Percentiles rank a stretch among this genome's conserved stretches.
Conservation (phyloP, 2,113 vertebrate species). For the Nothoprocta perdicaria region DNA sequence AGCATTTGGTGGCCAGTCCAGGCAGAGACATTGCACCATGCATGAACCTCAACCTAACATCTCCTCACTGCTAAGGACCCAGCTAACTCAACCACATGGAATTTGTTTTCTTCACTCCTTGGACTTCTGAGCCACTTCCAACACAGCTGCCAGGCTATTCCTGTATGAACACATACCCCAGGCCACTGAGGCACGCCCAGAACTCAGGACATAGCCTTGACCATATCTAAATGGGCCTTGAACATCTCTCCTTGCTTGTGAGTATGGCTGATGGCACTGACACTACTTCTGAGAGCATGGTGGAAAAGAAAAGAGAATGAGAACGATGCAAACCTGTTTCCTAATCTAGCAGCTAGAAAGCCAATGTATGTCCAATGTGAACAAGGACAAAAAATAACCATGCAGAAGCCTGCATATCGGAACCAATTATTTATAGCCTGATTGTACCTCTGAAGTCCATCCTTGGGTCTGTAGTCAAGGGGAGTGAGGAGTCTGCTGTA, state of each 20-base stretch:
- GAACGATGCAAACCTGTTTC: neutral
- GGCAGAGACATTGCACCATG: accelerated
- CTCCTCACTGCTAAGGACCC: neutral
- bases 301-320: neutral
- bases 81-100: neutral
- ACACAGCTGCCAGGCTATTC: slow-evolving; percentile 12
- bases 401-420: neutral
- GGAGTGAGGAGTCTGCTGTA: slow-evolving; percentile 14
- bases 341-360: neutral
- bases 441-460: neutral
- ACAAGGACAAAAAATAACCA: neutral
- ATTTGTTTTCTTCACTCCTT: slow-evolving; percentile 37
- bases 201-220: neutral
- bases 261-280: neutral
- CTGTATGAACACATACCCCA: neutral
- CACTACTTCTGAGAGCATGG: neutral
- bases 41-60: neutral
- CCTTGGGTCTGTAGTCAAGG: neutral
- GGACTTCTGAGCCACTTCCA: slow-evolving; percentile 12
- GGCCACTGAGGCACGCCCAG: neutral
- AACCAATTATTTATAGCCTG: neutral
- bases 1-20: neutral
- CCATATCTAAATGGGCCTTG: neutral
- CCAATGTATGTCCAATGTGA: neutral
- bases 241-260: neutral